Conservation (phyloP, 2,888 invertebrate genomes). For the Epinotia nisella region DNA sequence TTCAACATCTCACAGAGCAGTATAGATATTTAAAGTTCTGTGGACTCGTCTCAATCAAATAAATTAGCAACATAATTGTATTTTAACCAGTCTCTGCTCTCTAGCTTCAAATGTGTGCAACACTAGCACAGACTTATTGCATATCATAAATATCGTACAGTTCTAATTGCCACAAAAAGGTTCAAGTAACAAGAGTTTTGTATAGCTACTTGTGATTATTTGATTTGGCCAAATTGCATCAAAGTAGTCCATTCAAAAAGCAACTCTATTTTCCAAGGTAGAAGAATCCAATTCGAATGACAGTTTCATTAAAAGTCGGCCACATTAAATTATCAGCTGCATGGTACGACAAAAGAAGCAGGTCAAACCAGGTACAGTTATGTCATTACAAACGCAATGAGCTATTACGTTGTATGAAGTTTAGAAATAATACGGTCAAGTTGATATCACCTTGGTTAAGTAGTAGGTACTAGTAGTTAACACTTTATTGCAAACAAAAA, state of each 20-base stretch:
- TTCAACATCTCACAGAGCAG: no score
- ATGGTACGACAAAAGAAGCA: slow-evolving; percentile 20
- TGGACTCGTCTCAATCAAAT: no score
- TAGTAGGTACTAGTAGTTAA: no score
- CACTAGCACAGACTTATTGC: slow-evolving; percentile 28
- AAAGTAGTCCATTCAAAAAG: no score
- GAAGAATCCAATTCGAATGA: no score
- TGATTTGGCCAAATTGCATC: no score
- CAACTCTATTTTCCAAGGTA: no score
- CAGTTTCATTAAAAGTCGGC: no score
- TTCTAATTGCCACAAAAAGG: slow-evolving; percentile 1
- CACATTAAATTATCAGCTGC: background rate
- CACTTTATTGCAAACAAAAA: no score
- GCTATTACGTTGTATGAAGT: slow-evolving; percentile 30
- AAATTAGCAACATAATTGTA: no score
- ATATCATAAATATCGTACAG: slow-evolving; percentile 31
- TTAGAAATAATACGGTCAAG: slow-evolving; percentile 30
- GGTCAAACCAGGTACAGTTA: slow-evolving; percentile 34
- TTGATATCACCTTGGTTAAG: slow-evolving; percentile 2
- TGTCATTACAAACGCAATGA: slow-evolving; percentile 33
- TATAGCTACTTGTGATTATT: no score
- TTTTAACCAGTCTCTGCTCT: background rate
- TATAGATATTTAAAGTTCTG: no score
- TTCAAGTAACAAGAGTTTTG: background rate
- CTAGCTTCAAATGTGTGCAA: slow-evolving; percentile 16